Base-by-base conservation (phyloP, 1,140 invertebrate genomes). In the Asbolus verrucosus region DNA sequence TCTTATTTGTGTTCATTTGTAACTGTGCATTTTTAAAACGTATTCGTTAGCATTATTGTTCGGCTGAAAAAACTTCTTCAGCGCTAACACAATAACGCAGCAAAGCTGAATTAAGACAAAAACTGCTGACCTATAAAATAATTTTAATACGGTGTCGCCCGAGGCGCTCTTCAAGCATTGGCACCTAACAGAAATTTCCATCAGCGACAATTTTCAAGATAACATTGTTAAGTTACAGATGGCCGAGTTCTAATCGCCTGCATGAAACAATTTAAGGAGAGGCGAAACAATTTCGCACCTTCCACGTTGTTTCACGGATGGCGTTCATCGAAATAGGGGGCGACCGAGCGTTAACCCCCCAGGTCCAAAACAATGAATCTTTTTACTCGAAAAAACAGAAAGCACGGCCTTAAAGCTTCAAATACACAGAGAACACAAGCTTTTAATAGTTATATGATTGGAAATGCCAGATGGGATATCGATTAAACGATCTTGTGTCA, bases 211-310 rank as follows among this genome's bases (percentile, higher is more conserved):
- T 77, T 75, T 77, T 77, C 72, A 65, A 60, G 50, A 69, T 77
- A 77, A 77, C 76, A 72, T 67, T 75, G 76, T 77, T 77, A 77
- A 46, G 60, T 72, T 46, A 75, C 76, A 76, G 76, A 54, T 73
- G 76, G 70, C 71, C 69, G 73, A 74, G 71, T 75, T 75, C 76
- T 77, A 77, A 77, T 77, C 76, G 76, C 36, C 63, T 76, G 76
- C 74, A 74, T 77, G 71, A 77, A 77, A 77, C 76, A 77, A 76
- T 77, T 77, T 77, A 76, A 76, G 73, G 73, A 74, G 74, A 65
- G 69, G 65, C 70, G 71, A 77, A 73, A 77, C 74, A 75, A 77
- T 75, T 77, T 77, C 70, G 15, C 50, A 67, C 66, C 67, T 65
- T 60, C 46, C 66, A 72, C 54, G 74, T 74, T 75, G 76, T 77